A percentile compares a stretch with the other conserved stretches of the same genome.
phyloP scores from a whole-genome alignment of 2,888 invertebrate species.

The Andrena marginata region DNA sequence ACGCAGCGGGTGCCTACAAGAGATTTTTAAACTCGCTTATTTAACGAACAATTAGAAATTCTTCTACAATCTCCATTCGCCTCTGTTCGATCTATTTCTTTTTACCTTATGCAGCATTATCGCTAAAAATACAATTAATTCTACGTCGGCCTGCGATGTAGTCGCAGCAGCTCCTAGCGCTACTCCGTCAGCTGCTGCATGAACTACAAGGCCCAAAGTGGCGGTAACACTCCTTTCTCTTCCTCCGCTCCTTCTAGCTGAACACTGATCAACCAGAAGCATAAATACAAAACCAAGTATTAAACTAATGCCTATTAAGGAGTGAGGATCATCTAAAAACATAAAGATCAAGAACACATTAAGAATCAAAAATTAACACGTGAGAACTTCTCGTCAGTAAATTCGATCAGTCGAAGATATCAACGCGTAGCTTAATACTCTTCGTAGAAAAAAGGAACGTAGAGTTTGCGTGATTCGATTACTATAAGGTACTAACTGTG shows the following conservation, averaged over 20 bases:
- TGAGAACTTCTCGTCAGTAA: not conserved
- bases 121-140: conserved; percentile 98
- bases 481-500: conserved; percentile 61
- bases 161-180: conserved; percentile 99
- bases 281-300: conserved; percentile 99
- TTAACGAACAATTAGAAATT: not conserved
- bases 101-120: conserved; percentile 98
- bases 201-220: conserved; percentile 98
- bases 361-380: not conserved
- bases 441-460: not conserved
- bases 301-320: conserved; percentile 95
- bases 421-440: not conserved
- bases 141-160: conserved; percentile 97
- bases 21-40: not conserved
- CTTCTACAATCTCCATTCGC: not conserved
- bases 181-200: conserved; percentile 99
- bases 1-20: conserved; percentile 96
- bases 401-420: not conserved
- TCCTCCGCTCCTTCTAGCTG: conserved; percentile 87
- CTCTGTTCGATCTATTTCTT: not conserved
- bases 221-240: conserved; percentile 94
- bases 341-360: conserved; percentile 29
- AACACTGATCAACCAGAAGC: conserved; percentile 96
- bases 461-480: not conserved
- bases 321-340: conserved; percentile 88